Evolutionary conservation across 1,140 invertebrate genomes (phyloP).

Genomic region (Pachypsylla venusta): DNA sequence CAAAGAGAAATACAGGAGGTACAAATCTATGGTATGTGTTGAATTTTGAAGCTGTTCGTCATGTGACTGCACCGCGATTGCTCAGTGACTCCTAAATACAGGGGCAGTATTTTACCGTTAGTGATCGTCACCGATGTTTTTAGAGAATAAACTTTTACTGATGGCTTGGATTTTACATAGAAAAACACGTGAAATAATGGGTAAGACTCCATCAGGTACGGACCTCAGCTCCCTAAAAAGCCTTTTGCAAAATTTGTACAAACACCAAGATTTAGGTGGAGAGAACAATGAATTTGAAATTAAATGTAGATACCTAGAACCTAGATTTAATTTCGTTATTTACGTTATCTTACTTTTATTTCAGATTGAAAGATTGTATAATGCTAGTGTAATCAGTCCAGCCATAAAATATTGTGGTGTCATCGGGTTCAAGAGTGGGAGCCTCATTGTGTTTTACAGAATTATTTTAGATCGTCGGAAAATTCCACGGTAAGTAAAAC

Average conservation of each 20-base stretch:
- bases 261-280: constrained; percentile 1
- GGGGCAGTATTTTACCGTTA: too few species aligned
- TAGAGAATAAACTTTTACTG: too few species aligned
- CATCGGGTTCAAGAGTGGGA: constrained; percentile 49
- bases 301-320: constrained; percentile 13
- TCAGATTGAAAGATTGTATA: constrained; percentile 35
- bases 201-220: too few species aligned
- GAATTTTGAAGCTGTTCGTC: too few species aligned
- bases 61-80: too few species aligned
- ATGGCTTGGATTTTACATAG: too few species aligned
- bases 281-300: too few species aligned
- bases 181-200: too few species aligned
- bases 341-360: constrained; percentile 19
- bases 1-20: constrained; percentile 41
- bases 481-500: constrained; percentile 43
- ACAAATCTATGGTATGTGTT: constrained; percentile 40
- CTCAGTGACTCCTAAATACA: too few species aligned
- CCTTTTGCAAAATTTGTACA: too few species aligned
- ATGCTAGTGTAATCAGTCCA: constrained; percentile 39
- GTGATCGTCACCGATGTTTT: too few species aligned
- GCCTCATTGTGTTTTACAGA: constrained; percentile 56
- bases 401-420: constrained; percentile 46
- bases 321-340: background rate
- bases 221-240: too few species aligned
- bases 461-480: constrained; percentile 57